Percentiles rank a stretch among this genome's conserved stretches.
phyloP scores from a whole-genome alignment of 2,797 vertebrate species.

The Pseudochirops cupreus region DNA sequence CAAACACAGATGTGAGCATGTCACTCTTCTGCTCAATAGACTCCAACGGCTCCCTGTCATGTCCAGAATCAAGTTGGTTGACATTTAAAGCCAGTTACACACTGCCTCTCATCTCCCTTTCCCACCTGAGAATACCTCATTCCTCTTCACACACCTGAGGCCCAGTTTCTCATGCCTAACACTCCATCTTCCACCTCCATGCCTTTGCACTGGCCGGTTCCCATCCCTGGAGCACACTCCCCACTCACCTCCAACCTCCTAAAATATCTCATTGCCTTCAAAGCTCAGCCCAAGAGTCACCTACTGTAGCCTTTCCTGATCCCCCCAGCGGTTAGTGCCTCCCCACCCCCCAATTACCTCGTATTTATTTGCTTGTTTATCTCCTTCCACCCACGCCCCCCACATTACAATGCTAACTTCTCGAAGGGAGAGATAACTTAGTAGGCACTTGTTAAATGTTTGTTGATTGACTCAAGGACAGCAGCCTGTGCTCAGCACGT shows the following conservation, averaged over 20 bases:
- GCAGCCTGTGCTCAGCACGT: neutral
- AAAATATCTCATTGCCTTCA: neutral
- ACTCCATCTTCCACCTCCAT: neutral
- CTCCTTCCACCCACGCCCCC: neutral
- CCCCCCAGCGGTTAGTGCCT: too few relatives aligned
- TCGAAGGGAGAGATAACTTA: neutral
- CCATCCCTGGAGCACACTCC: neutral
- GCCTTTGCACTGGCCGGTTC: neutral
- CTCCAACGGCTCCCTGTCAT: neutral
- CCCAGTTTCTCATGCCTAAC: neutral
- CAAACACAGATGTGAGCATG: neutral
- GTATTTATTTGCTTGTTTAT: neutral
- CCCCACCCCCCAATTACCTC: neutral
- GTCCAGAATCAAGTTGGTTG: neutral
- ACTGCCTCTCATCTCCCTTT: neutral
- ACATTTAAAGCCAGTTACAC: neutral
- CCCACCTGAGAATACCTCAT: too few relatives aligned
- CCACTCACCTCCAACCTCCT: neutral
- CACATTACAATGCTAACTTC: too few relatives aligned
- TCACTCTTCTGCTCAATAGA: neutral
- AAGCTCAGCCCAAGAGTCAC: neutral
- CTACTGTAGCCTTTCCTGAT: too few relatives aligned
- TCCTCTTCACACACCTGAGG: neutral
- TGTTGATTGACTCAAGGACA: neutral
- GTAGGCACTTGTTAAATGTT: neutral